A percentile compares a stretch with the other conserved stretches of the same genome.
These are phyloP conservation scores for Psococerastis gibbosa DNA, from an alignment of 2,888 invertebrate genomes.

Conservation along the genomic window DNA sequence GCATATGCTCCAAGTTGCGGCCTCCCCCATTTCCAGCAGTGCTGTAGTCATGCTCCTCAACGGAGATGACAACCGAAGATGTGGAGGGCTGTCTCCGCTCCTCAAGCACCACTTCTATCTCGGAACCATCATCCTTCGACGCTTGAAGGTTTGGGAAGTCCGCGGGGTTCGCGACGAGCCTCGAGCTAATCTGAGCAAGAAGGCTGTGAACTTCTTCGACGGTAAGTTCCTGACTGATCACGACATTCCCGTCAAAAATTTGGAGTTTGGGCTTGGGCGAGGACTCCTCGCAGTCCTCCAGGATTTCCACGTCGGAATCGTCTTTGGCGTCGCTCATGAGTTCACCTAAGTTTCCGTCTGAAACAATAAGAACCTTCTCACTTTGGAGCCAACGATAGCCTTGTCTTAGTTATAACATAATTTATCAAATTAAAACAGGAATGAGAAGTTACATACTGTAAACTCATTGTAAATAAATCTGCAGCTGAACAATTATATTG, in stretches of 20 bases:
- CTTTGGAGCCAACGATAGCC: no score
- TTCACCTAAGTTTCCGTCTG: no score
- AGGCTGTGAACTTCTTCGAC: conserved; percentile 8
- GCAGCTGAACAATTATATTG: no score
- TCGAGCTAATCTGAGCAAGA: conserved; percentile 1
- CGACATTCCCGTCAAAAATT: conserved; percentile 7
- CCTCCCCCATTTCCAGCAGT: background rate
- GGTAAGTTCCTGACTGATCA: conserved; percentile 6
- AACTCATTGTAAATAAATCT: no score
- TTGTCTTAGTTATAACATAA: no score
- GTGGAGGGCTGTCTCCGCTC: background rate
- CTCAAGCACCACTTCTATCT: background rate
- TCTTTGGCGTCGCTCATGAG: background rate
- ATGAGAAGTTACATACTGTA: no score
- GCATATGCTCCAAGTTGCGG: background rate
- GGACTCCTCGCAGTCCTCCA: conserved; percentile 1
- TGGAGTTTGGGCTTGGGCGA: background rate
- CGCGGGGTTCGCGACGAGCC: conserved; percentile 2
- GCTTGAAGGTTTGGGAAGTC: conserved; percentile 4
- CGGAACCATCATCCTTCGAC: conserved; percentile 1
- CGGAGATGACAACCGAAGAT: background rate
- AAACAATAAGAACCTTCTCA: no score
- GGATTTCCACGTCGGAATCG: conserved; percentile 8
- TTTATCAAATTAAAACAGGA: no score
- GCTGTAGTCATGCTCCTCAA: background rate